Conservation (phyloP, 1,140 invertebrate species). For the Lethocerus indicus region DNA sequence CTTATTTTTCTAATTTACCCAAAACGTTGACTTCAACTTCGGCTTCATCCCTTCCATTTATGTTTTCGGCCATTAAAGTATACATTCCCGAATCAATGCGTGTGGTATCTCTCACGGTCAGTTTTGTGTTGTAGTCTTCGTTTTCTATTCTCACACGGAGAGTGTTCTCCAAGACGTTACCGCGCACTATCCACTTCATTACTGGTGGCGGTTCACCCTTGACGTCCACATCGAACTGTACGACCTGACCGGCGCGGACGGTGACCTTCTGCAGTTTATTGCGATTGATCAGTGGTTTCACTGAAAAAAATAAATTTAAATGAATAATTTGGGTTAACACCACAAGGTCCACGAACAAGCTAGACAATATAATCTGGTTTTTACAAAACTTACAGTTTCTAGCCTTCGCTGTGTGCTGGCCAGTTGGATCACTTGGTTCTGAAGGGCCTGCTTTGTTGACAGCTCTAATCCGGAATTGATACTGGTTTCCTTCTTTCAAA, state of each 20-base stretch:
- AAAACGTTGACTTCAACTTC: conserved; percentile 86
- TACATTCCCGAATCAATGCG: conserved; percentile 81
- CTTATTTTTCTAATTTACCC: conserved; percentile 30
- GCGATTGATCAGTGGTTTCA: conserved; percentile 80
- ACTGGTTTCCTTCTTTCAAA: conserved; percentile 77
- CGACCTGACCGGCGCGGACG: conserved; percentile 75
- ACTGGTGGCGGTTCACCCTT: conserved; percentile 90
- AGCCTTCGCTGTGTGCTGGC: conserved; percentile 78
- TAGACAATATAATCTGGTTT: too few species aligned
- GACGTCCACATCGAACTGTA: conserved; percentile 86
- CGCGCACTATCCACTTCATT: conserved; percentile 71
- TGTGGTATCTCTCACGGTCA: conserved; percentile 61
- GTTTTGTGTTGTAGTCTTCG: conserved; percentile 83
- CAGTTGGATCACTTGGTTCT: conserved; percentile 74
- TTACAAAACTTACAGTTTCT: conserved; percentile 55
- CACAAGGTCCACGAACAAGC: too few species aligned
- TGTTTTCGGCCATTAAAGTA: conserved; percentile 78
- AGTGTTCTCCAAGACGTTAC: conserved; percentile 39
- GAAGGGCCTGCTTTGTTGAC: conserved; percentile 89
- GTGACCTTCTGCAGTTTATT: conserved; percentile 80
- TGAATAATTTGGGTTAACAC: too few species aligned
- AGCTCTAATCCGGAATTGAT: conserved; percentile 83
- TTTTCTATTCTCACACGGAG: conserved; percentile 62
- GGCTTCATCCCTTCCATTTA: conserved; percentile 83
- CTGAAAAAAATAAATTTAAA: conserved; percentile 28